Base-by-base conservation (phyloP, 2,888 invertebrate species). In the Eulithis testata region DNA sequence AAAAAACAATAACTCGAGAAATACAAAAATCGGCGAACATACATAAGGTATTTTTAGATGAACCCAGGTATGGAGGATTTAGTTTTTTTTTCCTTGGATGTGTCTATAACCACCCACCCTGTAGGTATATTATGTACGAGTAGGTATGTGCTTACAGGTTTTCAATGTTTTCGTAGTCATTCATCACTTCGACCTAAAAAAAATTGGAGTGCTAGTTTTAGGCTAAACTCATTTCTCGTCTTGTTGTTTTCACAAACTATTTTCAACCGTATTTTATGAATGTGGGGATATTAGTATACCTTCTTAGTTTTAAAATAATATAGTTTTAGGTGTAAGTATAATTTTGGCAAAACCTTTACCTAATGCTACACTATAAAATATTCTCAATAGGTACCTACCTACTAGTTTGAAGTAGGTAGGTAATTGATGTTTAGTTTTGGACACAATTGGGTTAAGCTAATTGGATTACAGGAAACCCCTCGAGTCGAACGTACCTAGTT, bases 401-500 rank as follows among this genome's bases (percentile, higher is more conserved):
- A n/a, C n/a, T n/a, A n/a, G 76, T 73, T 69, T 58, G 69, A 76
- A 51, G 51, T 51, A 51, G 75, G 51, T 51, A 51, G 75, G 77
- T 83, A 85, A 83, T 86, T 80, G 84, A 81, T 82, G 83, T 79
- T 82, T 76, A 84, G 79, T 84, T 84, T 80, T 75, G 80, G 82
- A 80, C 86, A 84, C 86, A 88, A 89, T 89, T 89, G 85, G 87
- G 88, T 87, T 88, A 88, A 75, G 77, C 78, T 89, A 90, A 91
- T 90, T 88, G 86, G 88, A 88, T 90, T 84, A 88, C 80, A 83
- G 81, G 87, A 89, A 90, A 87, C 88, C 90, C 82, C 83, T 85
- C 83, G 80, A 77, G 78, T 78, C 77, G 67, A 73, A 68, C 72
- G 70, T 69, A 74, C 76, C 73, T 76, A 72, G 68, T 73, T 55